Evolutionary conservation across 35 echinoderm and acorn worm genomes (phyloP).

Genomic region (Patiria miniata): DNA sequence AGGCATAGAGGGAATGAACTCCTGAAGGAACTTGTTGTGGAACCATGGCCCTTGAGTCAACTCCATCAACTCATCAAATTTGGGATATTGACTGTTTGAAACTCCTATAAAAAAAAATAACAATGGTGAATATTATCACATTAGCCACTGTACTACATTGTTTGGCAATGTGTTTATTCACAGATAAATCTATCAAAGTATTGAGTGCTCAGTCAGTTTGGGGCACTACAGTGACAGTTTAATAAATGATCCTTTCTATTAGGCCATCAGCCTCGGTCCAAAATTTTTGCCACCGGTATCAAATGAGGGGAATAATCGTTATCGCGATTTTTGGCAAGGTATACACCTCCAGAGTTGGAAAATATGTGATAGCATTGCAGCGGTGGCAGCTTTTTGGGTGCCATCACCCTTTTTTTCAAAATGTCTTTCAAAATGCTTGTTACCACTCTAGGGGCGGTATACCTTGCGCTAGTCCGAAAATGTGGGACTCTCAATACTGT

Average conservation of each 20-base stretch:
- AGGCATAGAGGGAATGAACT: constrained; percentile 52
- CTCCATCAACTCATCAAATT: constrained; percentile 27
- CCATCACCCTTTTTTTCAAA: too few species aligned
- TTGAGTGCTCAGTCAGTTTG: not conserved
- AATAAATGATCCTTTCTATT: not conserved
- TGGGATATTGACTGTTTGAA: constrained; percentile 13
- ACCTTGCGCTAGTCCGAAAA: not conserved
- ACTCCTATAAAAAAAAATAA: constrained; percentile 21
- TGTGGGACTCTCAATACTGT: too few species aligned
- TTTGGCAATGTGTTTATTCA: not conserved
- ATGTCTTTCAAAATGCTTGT: too few species aligned
- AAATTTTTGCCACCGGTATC: too few species aligned
- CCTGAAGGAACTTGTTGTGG: constrained; percentile 23
- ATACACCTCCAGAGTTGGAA: too few species aligned
- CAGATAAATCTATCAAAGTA: not conserved
- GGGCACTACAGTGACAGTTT: not conserved
- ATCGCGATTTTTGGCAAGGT: too few species aligned
- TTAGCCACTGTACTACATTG: not conserved
- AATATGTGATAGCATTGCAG: too few species aligned
- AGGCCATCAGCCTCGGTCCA: too few species aligned
- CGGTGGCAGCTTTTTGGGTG: too few species aligned
- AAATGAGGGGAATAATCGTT: too few species aligned
- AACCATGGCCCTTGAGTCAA: not conserved
- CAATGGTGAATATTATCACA: not conserved
- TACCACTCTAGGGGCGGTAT: not conserved